Evolutionary conservation across 2,113 vertebrate genomes (phyloP).

Genomic region (Eptatretus burgeri): DNA sequence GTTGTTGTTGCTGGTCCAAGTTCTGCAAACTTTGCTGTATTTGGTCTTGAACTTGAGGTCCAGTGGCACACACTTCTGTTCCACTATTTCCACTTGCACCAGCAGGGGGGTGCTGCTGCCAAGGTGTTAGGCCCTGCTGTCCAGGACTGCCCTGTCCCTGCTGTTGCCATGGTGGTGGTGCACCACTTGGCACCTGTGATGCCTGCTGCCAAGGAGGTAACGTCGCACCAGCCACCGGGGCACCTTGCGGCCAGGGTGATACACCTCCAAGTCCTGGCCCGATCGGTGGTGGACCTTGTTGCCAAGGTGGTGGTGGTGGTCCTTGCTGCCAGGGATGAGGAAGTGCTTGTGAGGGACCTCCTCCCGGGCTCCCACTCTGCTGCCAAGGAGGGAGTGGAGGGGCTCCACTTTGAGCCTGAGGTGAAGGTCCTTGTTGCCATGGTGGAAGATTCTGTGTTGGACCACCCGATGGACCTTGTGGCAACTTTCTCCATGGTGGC

Average conservation of each 20-base stretch:
- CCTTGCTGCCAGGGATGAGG: too few relatives aligned
- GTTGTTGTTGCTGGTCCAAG: constrained; percentile 87
- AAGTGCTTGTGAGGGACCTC: too few relatives aligned
- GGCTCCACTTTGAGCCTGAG: too few relatives aligned
- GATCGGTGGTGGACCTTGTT: background rate
- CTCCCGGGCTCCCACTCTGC: background rate
- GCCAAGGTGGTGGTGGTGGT: background rate
- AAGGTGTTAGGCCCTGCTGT: background rate
- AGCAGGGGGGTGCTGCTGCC: background rate
- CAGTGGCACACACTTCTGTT: too few relatives aligned
- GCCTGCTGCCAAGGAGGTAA: background rate
- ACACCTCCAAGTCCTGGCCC: too few relatives aligned
- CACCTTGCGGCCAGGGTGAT: background rate
- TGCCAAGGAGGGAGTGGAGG: background rate
- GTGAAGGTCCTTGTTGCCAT: too few relatives aligned
- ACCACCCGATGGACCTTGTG: constrained; percentile 12
- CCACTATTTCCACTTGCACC: too few relatives aligned
- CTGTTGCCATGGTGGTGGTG: background rate
- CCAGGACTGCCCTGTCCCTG: constrained; percentile 3
- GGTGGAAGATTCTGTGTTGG: constrained; percentile 15
- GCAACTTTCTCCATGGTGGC: too few relatives aligned
- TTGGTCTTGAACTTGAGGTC: constrained; percentile 31
- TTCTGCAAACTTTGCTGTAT: constrained; percentile 94
- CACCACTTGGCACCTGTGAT: constrained; percentile 1
- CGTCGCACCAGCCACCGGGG: background rate